Base-by-base conservation (phyloP, 2,888 invertebrate genomes). In the Chymomyza amoena region DNA sequence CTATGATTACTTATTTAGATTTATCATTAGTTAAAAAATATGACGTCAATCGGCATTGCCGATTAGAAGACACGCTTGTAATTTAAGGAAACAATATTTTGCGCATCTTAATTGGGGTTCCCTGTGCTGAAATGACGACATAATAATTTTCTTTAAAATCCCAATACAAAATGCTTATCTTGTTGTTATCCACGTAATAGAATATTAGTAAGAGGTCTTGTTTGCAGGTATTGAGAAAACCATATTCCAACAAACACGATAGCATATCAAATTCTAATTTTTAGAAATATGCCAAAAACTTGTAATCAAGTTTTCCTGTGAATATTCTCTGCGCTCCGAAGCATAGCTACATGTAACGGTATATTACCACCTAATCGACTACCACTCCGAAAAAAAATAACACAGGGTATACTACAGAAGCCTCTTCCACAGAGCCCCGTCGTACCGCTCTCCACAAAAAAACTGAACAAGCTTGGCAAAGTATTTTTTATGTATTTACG, bases 401-500 rank as follows among this genome's bases (percentile, higher is more conserved):
- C 39, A 36, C 36, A 36, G 36, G 6, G 36, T 36, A 36, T 25
- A 25, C 25, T 36, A 7, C 36, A 36, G 7, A 36, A 36, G 9
- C 39, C 39, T 45, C 13, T 13, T 13, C 13, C 13, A 13, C 7
- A 32, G 32, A 32, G 13, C 39, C 39, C 39, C 39, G 4, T 45
- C 10, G 13, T 13, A 13, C 39, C 10, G 13, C 39, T 13, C 13
- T 13, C 13, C 39, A 45, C 9, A 32, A 32, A 32, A 45, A 45
- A 45, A 45, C 39, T 13, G 13, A 45, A 45, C 10, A 45, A 45
- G 13, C 39, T 13, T 45, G 39, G 13, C 39, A 45, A 45, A 45
- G 39, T 45, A 45, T 50, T 52, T 45, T 63, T 25, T 74, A 70
- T 65, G 59, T 74, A 45, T 20, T 63, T 7, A 68, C 71, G 64